A percentile compares a stretch with the other conserved stretches of the same genome.
phyloP scores from a whole-genome alignment of 2,113 vertebrate genomes.

The Paracyprichromis sp. region DNA sequence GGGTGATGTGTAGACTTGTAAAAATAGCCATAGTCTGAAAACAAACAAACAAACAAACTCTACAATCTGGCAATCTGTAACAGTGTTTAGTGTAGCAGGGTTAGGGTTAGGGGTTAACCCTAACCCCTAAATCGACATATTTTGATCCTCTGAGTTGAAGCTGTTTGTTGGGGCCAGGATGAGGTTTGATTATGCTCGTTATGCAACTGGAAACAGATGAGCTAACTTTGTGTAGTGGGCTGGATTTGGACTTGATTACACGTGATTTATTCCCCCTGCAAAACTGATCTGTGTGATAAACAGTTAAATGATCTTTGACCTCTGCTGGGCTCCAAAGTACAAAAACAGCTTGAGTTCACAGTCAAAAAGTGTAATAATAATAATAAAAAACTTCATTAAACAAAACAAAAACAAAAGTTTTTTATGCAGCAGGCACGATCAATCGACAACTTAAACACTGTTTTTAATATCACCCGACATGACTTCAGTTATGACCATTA shows the following conservation, averaged over 20 bases:
- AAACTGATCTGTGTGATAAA: background rate
- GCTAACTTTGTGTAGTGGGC: background rate
- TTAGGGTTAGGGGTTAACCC: too few species aligned
- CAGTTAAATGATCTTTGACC: background rate
- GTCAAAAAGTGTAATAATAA: background rate
- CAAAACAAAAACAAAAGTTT: background rate
- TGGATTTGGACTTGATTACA: background rate
- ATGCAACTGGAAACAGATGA: background rate
- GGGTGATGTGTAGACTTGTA: background rate
- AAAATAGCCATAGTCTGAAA: background rate
- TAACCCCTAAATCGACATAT: background rate
- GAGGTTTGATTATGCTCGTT: background rate
- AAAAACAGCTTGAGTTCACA: background rate
- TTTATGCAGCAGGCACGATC: background rate
- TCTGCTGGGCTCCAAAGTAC: background rate
- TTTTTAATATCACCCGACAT: background rate
- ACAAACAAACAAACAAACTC: background rate
- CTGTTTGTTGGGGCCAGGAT: background rate
- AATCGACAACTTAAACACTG: background rate
- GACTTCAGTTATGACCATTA: background rate
- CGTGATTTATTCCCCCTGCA: background rate
- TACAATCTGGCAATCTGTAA: background rate
- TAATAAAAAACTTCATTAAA: background rate
- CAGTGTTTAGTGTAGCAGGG: too few species aligned
- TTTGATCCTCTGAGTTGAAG: background rate